Percentiles rank a stretch among this genome's conserved stretches.
These are phyloP conservation scores for Oncorhynchus masou DNA, from an alignment of 2,113 vertebrate species.

Conservation along the genomic window DNA sequence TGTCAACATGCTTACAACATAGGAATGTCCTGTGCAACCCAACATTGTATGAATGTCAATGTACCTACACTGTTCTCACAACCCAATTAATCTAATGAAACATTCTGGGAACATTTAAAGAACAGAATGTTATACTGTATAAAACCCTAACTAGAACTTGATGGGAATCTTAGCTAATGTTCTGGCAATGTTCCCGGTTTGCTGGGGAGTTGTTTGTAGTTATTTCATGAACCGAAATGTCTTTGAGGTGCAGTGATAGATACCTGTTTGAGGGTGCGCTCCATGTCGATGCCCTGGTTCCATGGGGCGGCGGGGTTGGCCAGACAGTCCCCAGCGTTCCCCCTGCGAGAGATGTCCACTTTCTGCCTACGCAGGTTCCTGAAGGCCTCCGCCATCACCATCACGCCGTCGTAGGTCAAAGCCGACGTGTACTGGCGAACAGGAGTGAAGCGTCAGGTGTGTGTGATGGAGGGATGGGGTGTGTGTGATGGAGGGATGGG, in stretches of 20 bases:
- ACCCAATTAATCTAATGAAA: too few species aligned
- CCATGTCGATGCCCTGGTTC: conserved; percentile 95
- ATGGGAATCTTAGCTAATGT: too few species aligned
- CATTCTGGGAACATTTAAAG: too few species aligned
- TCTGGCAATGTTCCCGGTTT: too few species aligned
- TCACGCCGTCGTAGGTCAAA: conserved; percentile 94
- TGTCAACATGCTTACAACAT: too few species aligned
- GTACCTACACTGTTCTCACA: too few species aligned
- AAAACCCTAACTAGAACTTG: too few species aligned
- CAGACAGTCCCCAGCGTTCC: conserved; percentile 95
- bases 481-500: not conserved
- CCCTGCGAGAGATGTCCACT: conserved; percentile 94
- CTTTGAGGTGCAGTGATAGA: not conserved
- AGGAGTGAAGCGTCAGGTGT: conserved; percentile 9
- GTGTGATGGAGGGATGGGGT: not conserved
- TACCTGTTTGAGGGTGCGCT: conserved; percentile 86
- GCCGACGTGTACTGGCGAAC: conserved; percentile 91
- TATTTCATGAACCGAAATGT: too few species aligned
- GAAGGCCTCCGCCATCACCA: conserved; percentile 99
- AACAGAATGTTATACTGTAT: too few species aligned
- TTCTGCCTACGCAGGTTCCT: conserved; percentile 93
- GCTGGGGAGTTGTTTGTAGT: too few species aligned
- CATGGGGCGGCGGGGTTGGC: conserved; percentile 96
- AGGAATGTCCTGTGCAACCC: too few species aligned
- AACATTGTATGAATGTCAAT: too few species aligned